These are phyloP conservation scores for Pangasius djambal DNA, from an alignment of 2,797 vertebrate species.

Conservation along the genomic window DNA sequence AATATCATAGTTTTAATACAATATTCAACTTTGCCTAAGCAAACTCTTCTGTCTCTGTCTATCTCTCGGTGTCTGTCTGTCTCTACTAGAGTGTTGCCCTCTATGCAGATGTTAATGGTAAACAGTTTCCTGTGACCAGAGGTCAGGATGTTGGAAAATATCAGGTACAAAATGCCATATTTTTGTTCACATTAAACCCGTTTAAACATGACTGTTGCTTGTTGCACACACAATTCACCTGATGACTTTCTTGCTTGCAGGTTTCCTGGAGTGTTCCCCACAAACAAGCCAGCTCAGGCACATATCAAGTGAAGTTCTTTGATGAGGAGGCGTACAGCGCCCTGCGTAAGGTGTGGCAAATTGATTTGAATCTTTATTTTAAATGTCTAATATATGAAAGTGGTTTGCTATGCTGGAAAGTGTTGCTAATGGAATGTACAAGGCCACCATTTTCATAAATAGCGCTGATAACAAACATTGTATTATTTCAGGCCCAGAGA, in stretches of 20 bases:
- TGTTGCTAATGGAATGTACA: neutral
- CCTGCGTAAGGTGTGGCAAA: conserved; percentile 80
- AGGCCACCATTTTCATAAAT: neutral
- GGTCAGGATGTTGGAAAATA: conserved; percentile 92
- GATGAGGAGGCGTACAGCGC: conserved; percentile 92
- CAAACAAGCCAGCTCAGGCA: conserved; percentile 86
- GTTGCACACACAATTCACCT: neutral
- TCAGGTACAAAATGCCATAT: conserved; percentile 72
- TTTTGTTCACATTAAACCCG: neutral
- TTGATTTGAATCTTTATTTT: neutral
- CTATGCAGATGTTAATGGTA: conserved; percentile 89
- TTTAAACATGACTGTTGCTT: neutral
- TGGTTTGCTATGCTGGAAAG: neutral
- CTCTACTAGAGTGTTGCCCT: conserved; percentile 84
- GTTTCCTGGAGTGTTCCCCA: conserved; percentile 93
- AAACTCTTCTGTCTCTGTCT: neutral
- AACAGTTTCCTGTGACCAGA: conserved; percentile 90
- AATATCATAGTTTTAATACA: neutral
- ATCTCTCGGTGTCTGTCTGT: neutral
- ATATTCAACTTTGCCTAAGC: neutral
- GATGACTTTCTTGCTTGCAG: conserved; percentile 62
- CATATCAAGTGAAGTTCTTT: conserved; percentile 91
- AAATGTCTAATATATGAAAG: neutral
- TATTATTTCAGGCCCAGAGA: conserved; percentile 83
- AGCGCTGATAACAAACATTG: neutral